Conservation (phyloP, 2,888 invertebrate species). For the Dusona sp. region DNA sequence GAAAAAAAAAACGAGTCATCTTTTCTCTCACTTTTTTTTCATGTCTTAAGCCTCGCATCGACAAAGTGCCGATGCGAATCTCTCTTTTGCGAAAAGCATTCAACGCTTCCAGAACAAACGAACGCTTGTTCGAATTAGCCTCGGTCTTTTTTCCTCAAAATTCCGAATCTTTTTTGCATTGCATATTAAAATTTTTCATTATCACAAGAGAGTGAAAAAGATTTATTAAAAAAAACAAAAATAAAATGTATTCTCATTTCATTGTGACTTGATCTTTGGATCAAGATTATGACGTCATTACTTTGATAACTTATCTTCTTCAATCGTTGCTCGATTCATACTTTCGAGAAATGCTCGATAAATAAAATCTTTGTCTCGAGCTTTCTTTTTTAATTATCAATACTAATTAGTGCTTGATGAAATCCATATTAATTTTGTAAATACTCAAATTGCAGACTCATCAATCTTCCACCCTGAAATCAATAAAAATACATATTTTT, state of each 20-base stretch:
- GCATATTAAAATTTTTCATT: neutral
- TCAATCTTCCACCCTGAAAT: too few relatives aligned
- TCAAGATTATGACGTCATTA: constrained; percentile 23
- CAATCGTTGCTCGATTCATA: neutral
- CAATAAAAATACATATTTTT: too few relatives aligned
- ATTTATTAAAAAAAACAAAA: neutral
- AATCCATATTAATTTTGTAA: neutral
- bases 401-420: neutral
- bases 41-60: neutral
- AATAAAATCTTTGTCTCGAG: neutral
- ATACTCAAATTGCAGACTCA: neutral
- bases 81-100: constrained; percentile 33
- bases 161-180: neutral
- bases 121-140: constrained; percentile 6
- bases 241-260: neutral
- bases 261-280: constrained; percentile 31
- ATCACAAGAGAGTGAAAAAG: neutral
- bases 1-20: constrained; percentile 10
- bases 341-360: constrained; percentile 7
- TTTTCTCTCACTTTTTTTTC: constrained; percentile 24
- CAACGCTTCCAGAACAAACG: constrained; percentile 23
- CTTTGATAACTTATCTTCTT: constrained; percentile 54
- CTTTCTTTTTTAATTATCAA: neutral
- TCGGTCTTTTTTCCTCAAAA: neutral
- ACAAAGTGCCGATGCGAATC: constrained; percentile 23